These are phyloP conservation scores for Paracentrotus lividus DNA, from an alignment of 53 echinoderm and acorn worm genomes.

Conservation along the genomic window DNA sequence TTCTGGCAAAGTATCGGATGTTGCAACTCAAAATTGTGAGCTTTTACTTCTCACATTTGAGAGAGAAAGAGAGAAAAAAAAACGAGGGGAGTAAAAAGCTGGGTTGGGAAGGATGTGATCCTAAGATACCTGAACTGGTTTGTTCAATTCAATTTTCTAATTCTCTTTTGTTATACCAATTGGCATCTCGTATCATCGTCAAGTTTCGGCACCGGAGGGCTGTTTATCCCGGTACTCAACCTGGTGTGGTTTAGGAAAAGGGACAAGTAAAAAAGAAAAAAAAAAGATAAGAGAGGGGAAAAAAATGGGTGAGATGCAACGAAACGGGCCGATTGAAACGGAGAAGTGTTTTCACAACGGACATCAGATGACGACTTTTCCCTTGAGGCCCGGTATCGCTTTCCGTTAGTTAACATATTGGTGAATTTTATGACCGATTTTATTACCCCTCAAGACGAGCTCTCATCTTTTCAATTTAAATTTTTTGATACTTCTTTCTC, in stretches of 20 bases:
- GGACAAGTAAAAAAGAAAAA: conserved; percentile 9
- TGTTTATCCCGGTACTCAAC: conserved; percentile 69
- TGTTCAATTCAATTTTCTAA: conserved; percentile 71
- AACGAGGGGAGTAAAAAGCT: conserved; percentile 12
- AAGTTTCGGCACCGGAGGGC: conserved; percentile 61
- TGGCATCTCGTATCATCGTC: conserved; percentile 68
- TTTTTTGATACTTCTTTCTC: conserved; percentile 58
- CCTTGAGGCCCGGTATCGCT: conserved; percentile 67
- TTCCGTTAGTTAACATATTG: conserved; percentile 74
- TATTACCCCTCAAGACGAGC: conserved; percentile 65
- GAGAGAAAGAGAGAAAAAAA: neutral
- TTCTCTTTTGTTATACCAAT: conserved; percentile 72
- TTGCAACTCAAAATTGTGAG: conserved; percentile 57
- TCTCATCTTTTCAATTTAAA: conserved; percentile 72
- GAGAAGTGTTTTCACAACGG: conserved; percentile 71
- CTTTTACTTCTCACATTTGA: conserved; percentile 49
- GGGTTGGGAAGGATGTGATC: conserved; percentile 34
- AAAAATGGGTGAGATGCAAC: conserved; percentile 50
- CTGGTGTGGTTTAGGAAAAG: conserved; percentile 37
- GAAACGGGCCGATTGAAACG: conserved; percentile 69
- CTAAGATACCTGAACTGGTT: conserved; percentile 67
- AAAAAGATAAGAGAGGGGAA: neutral
- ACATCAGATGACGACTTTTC: conserved; percentile 66
- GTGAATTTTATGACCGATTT: conserved; percentile 73
- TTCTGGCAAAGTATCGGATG: conserved; percentile 56